A percentile compares a stretch with the other conserved stretches of the same genome.
Conservation (phyloP, 2,113 vertebrate genomes). For the Lophura nycthemera region DNA sequence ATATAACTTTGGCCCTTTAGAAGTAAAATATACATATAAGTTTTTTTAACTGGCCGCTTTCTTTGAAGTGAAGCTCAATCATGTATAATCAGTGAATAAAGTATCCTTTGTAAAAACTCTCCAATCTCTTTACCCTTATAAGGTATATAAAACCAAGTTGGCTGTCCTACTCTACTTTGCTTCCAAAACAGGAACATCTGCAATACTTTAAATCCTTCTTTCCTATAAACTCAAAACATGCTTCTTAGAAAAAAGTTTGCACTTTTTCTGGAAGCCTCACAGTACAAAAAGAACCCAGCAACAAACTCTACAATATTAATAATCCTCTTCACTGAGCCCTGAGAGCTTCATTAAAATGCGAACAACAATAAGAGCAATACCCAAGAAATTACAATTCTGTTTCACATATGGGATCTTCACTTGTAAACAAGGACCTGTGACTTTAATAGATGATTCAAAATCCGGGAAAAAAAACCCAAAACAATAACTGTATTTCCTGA, state of each 20-base stretch:
- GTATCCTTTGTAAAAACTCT: background rate
- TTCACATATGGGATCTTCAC: background rate
- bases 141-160: background rate
- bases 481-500: background rate
- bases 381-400: background rate
- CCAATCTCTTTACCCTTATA: background rate
- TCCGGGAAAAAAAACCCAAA: background rate
- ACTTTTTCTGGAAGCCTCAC: background rate
- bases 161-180: background rate
- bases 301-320: background rate
- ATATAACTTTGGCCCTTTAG: background rate
- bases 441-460: slow-evolving; percentile 28
- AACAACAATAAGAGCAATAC: background rate
- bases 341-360: background rate
- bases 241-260: background rate
- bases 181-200: slow-evolving; percentile 45
- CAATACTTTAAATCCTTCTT: slow-evolving; percentile 9
- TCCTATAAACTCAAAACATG: background rate
- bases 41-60: background rate
- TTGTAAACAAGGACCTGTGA: background rate
- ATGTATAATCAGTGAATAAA: background rate
- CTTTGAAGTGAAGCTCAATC: background rate
- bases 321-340: background rate
- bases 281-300: background rate
- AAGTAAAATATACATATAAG: background rate